Evolutionary conservation across 2,113 vertebrate species (phyloP).

Genomic region (Phaetusa simplex): DNA sequence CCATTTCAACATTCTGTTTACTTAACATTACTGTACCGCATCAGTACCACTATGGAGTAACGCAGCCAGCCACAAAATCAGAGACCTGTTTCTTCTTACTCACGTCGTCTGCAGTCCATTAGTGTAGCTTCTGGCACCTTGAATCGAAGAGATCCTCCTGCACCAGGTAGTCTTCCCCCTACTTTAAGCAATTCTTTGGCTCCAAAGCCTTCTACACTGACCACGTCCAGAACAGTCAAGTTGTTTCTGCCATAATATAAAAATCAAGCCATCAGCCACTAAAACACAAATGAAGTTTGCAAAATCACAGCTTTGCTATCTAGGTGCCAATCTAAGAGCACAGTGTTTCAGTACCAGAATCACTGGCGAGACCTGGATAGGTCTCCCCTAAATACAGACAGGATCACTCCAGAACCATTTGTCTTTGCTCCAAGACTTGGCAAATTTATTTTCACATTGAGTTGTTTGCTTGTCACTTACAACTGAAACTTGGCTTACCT

Average conservation of each 20-base stretch:
- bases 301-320: neutral
- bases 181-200: constrained; percentile 91
- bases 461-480: neutral
- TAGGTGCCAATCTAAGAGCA: neutral
- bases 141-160: constrained; percentile 89
- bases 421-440: neutral
- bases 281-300: neutral
- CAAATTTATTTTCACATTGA: neutral
- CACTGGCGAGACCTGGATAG: neutral
- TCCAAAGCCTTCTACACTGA: constrained; percentile 88
- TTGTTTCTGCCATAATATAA: constrained; percentile 84
- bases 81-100: constrained; percentile 54
- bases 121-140: constrained; percentile 96
- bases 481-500: constrained; percentile 77
- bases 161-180: constrained; percentile 89
- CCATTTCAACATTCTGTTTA: neutral
- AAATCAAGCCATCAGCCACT: neutral
- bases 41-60: neutral
- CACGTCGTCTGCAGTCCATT: constrained; percentile 95
- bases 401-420: neutral
- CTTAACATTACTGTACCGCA: neutral
- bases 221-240: constrained; percentile 89
- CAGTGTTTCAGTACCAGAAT: neutral
- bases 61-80: neutral
- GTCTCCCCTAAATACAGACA: neutral